Evolutionary conservation across 2,888 invertebrate genomes (phyloP), one percentile per base, ranked within the genome.

Genomic region (Hemicrepidius hirtus): DNA sequence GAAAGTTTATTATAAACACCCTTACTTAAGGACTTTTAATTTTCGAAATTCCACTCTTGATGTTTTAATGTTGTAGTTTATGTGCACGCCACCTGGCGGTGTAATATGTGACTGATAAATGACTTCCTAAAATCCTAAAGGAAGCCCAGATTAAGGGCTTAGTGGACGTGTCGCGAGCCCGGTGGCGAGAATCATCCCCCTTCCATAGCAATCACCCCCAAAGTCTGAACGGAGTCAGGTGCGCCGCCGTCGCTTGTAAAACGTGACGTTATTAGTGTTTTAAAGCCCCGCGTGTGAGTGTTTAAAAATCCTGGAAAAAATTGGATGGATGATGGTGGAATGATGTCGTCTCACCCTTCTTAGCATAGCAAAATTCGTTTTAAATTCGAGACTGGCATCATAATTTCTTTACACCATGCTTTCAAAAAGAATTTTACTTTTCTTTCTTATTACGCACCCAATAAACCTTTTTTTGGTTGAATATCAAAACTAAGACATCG

Each of bases 101-200:
- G 79, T 82, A 84, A 84, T 82, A 83, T 83, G 81, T 82, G 82
- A 76, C 80, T 86, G 86, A 86, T 85, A 83, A 84, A 86, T 85
- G 86, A 86, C 86, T 86, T 86, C 86, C 86, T 84, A 85, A 85
- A 85, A 84, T 85, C 84, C 83, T 78, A 82, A 80, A 82, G 86
- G 86, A 86, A 86, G 83, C 80, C 82, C 82, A 84, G 86, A 85
- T 86, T 86, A 86, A 82, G 82, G 81, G 85, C 84, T 85, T 85
- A 85, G 83, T 82, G 83, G 83, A 83, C 84, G 84, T 84, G 84
- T 84, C 82, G 83, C 82, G 82, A 78, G 82, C 79, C 81, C 80
- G 81, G 80, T 80, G 81, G 80, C 81, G 81, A 75, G 79, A 76
- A 78, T 79, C 80, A 76, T 75, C 79, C 77, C 77, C 76, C 79